Percentiles rank a stretch among this genome's conserved stretches.
These are phyloP conservation scores for Steinernema carpocapsae DNA, from an alignment of 2,888 invertebrate species.

Conservation along the genomic window DNA sequence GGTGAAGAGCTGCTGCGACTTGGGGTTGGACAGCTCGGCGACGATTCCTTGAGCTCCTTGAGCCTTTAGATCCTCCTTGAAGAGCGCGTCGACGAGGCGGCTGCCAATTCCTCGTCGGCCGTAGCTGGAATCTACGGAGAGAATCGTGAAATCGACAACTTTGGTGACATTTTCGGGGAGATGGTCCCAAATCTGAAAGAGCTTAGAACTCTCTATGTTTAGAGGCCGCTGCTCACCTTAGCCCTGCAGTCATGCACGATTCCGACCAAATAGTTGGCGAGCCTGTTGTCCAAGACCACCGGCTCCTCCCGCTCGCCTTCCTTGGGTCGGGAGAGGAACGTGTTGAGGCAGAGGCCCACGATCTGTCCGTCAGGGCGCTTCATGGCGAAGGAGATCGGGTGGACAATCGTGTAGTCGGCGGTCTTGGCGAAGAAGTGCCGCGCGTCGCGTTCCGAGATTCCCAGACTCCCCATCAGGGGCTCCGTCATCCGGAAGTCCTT, in stretches of 20 bases:
- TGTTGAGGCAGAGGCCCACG: background rate
- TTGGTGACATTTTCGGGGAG: background rate
- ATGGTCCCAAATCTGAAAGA: background rate
- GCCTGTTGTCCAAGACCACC: background rate
- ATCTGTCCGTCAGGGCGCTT: background rate
- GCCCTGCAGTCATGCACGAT: background rate
- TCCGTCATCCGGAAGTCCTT: background rate
- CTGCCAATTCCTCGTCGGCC: constrained; percentile 5
- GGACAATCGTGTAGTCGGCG: background rate
- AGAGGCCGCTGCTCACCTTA: background rate
- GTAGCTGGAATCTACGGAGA: constrained; percentile 4
- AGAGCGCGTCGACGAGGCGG: background rate
- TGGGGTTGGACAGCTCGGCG: background rate
- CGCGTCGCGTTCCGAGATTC: background rate
- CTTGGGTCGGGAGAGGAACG: constrained; percentile 5
- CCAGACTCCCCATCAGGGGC: background rate
- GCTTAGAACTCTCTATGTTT: background rate
- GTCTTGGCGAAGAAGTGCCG: background rate
- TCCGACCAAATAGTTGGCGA: background rate
- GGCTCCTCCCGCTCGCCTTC: background rate
- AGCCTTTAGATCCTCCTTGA: background rate
- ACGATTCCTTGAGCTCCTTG: background rate
- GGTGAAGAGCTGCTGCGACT: background rate
- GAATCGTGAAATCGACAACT: background rate
- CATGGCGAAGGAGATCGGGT: constrained; percentile 9